A percentile compares a stretch with the other conserved stretches of the same genome.
Evolutionary conservation across 1,140 invertebrate species (phyloP).

Genomic region (Latrodectus geometricus): DNA sequence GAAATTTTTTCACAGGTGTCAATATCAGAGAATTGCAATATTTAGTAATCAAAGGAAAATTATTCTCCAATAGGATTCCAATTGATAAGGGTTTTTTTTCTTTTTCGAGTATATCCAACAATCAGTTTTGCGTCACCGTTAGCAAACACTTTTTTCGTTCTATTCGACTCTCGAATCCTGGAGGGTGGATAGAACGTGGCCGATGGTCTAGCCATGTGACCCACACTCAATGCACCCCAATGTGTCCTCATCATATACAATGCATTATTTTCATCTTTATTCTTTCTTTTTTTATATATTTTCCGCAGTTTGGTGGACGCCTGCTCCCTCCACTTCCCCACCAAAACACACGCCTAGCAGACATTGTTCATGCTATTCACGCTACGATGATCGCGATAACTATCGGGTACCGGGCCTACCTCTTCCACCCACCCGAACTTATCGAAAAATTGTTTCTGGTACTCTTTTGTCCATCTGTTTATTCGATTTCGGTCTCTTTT

Average conservation of each 20-base stretch:
- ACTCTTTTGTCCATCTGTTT: slow-evolving; percentile 37
- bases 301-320: neutral
- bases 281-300: neutral
- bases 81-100: neutral
- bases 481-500: neutral
- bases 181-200: neutral
- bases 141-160: neutral
- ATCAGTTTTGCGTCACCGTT: slow-evolving; percentile 2
- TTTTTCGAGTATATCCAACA: neutral
- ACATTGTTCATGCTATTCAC: slow-evolving; percentile 22
- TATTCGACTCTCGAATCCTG: too few species aligned
- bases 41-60: neutral
- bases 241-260: slow-evolving; percentile 15
- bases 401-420: neutral
- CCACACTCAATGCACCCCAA: neutral
- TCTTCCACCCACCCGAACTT: neutral
- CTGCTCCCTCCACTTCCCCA: neutral
- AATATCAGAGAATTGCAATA: neutral
- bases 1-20: too few species aligned
- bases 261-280: slow-evolving; percentile 11
- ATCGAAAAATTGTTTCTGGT: slow-evolving; percentile 6
- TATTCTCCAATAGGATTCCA: neutral
- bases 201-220: slow-evolving; percentile 20
- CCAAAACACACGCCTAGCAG: slow-evolving; percentile 1
- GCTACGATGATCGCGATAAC: slow-evolving; percentile 37